Percentiles rank a stretch among this genome's conserved stretches.
Evolutionary conservation across 2,888 invertebrate genomes (phyloP).

Genomic region (Sarcophaga rosellei): DNA sequence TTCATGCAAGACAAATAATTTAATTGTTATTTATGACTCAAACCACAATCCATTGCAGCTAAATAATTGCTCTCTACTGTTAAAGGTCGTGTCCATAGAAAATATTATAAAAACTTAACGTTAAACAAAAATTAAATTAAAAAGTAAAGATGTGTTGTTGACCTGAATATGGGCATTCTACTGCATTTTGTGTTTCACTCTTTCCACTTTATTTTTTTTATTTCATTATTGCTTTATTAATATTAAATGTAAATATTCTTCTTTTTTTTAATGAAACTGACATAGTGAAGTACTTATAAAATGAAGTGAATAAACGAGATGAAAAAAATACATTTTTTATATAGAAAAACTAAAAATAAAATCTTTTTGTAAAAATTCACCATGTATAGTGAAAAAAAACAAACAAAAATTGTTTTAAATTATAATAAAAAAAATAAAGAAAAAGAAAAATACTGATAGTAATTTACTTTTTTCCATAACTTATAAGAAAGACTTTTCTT

Average conservation of each 20-base stretch:
- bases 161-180: slow-evolving; percentile 29
- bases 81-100: not conserved
- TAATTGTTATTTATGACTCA: no score
- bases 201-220: not conserved
- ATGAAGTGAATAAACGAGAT: slow-evolving; percentile 5
- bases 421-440: not conserved
- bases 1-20: no score
- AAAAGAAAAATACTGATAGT: slow-evolving; percentile 7
- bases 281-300: slow-evolving; percentile 12
- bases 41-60: no score
- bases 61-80: no score
- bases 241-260: slow-evolving; percentile 31
- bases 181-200: slow-evolving; percentile 4
- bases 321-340: slow-evolving; percentile 7
- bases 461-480: not conserved
- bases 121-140: slow-evolving; percentile 31
- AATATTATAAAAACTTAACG: not conserved
- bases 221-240: slow-evolving; percentile 26
- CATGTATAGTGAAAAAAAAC: slow-evolving; percentile 26
- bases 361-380: slow-evolving; percentile 42
- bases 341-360: not conserved
- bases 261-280: slow-evolving; percentile 27
- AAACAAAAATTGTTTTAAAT: not conserved
- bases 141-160: slow-evolving; percentile 32
- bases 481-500: not conserved